These are phyloP conservation scores for Drosophila stalkeri DNA, from an alignment of 2,888 invertebrate species.

Conservation along the genomic window DNA sequence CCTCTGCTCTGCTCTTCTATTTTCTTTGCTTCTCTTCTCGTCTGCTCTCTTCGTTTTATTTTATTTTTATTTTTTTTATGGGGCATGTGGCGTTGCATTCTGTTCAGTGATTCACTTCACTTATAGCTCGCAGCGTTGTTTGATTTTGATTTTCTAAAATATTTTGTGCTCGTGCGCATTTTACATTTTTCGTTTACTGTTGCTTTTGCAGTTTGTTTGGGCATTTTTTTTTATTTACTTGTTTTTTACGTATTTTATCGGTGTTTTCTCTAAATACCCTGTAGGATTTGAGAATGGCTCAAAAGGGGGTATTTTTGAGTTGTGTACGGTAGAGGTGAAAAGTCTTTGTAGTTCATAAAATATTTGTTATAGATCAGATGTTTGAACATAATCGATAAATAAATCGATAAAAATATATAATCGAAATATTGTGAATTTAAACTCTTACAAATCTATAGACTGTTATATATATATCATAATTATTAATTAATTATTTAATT, in stretches of 20 bases:
- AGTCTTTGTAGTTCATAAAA: too few species aligned
- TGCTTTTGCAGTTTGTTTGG: conserved; percentile 40
- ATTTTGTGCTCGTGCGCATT: conserved; percentile 73
- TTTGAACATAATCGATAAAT: too few species aligned
- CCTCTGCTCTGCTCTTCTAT: neutral
- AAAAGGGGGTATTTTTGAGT: neutral
- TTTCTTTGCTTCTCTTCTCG: neutral
- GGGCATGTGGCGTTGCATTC: conserved; percentile 44
- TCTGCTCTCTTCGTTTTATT: conserved; percentile 2
- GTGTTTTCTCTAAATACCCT: conserved; percentile 16
- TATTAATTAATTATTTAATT: too few species aligned
- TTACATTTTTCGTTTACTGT: conserved; percentile 57
- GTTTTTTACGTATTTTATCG: conserved; percentile 17
- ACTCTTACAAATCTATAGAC: too few species aligned
- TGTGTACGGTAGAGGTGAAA: neutral
- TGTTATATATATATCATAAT: too few species aligned
- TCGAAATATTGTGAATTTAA: too few species aligned
- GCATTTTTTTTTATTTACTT: conserved; percentile 19
- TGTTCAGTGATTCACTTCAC: conserved; percentile 67
- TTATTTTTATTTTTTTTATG: too few species aligned
- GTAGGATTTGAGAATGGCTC: neutral
- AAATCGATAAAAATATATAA: too few species aligned
- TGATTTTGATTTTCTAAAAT: conserved; percentile 79
- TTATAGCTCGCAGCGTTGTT: conserved; percentile 76
- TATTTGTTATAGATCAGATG: too few species aligned